Evolutionary conservation across 2,797 vertebrate species (phyloP).

Genomic region (Eleutherodactylus coqui): DNA sequence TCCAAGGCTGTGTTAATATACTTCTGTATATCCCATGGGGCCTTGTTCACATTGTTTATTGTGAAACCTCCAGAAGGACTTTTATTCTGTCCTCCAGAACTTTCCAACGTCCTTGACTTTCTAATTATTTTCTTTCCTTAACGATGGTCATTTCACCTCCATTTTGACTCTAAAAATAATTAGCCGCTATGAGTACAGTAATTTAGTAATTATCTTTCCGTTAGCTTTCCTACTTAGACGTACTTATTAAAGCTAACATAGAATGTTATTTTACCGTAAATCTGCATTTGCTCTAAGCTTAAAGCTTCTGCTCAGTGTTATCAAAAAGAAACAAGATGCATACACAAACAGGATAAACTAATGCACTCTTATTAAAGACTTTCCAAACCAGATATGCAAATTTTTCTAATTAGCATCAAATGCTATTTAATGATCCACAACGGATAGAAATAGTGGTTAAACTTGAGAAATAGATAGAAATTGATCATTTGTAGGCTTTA

Average conservation of each 20-base stretch:
- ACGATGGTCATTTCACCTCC: slow-evolving; percentile 10
- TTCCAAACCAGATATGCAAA: neutral
- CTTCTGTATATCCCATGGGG: slow-evolving; percentile 25
- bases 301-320: neutral
- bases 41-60: slow-evolving; percentile 32
- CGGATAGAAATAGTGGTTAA: neutral
- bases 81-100: slow-evolving; percentile 22
- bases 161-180: slow-evolving; percentile 28
- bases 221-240: slow-evolving; percentile 20
- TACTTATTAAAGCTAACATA: slow-evolving; percentile 26
- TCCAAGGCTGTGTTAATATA: slow-evolving; percentile 36
- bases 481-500: neutral
- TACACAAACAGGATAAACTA: neutral
- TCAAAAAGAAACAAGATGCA: neutral
- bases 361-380: neutral
- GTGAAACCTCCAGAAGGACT: slow-evolving; percentile 20
- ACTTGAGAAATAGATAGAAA: neutral
- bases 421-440: neutral
- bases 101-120: slow-evolving; percentile 30
- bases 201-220: slow-evolving; percentile 35
- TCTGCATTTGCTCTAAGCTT: slow-evolving; percentile 3
- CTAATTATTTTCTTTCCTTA: slow-evolving; percentile 26
- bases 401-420: too few species aligned
- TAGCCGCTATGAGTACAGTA: neutral
- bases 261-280: neutral